Conservation (phyloP, 2,113 vertebrate genomes). For the Manacus vitellinus region DNA sequence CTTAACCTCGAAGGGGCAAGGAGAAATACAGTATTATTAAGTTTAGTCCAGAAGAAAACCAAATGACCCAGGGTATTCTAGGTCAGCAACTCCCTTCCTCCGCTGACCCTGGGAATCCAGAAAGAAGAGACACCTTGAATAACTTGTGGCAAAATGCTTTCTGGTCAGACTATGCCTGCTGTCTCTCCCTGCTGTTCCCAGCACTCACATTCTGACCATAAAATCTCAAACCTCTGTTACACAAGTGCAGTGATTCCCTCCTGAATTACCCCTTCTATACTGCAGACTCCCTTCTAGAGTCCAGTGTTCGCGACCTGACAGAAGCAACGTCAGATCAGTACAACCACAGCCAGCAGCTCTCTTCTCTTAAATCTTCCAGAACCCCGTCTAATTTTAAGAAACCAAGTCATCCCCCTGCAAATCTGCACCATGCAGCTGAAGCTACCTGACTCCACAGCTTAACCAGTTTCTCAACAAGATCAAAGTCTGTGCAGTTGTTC, state of each 20-base stretch:
- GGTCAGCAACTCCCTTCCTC: background rate
- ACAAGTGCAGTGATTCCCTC: background rate
- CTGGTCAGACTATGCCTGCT: background rate
- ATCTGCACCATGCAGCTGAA: background rate
- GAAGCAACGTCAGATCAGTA: background rate
- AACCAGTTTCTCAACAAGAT: background rate
- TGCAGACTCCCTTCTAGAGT: background rate
- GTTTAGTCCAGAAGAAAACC: background rate
- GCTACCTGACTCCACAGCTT: background rate
- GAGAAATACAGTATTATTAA: background rate
- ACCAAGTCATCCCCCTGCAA: background rate
- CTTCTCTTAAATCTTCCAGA: background rate
- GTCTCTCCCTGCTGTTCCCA: background rate
- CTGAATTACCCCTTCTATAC: background rate
- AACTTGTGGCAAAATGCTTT: background rate
- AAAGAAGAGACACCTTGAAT: background rate
- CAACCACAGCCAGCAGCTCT: background rate
- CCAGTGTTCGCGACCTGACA: accelerated
- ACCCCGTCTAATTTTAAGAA: background rate
- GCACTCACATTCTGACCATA: background rate
- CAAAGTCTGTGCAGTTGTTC: conserved; percentile 1
- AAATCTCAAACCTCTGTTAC: background rate
- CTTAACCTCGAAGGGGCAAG: background rate
- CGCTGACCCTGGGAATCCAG: background rate
- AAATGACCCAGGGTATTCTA: background rate